Evolutionary conservation across 2,888 invertebrate species (phyloP), one percentile per base, ranked within the genome.

Genomic region (Parnassius mnemosyne): DNA sequence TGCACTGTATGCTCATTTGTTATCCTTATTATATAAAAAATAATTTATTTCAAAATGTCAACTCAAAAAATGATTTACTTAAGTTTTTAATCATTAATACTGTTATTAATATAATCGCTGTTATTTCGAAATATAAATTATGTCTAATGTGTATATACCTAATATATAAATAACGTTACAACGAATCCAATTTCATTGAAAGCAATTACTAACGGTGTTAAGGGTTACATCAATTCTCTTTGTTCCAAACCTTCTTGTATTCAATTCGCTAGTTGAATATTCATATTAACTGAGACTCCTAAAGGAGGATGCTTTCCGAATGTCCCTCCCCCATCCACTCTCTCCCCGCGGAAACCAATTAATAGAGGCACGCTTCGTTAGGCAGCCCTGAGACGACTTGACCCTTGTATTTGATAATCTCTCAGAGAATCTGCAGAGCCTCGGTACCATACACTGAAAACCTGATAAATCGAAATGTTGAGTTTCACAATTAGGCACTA

Each of bases 301-400:
- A 66, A 68, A 74, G 73, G 72, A 69, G 69, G 70, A 70, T 68
- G 68, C 69, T 68, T 73, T 69, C 68, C 63, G 63, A 70, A 72
- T 68, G 71, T 70, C 73, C 74, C 69, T 69, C 60, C 65, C 53
- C 64, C 73, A 58, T 64, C 62, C 43, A 44, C 44, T 13, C 25
- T 41, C 41, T 11, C 73, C 70, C 67, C 70, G 69, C 69, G 67
- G 70, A 81, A 83, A 84, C 82, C 85, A 87, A 87, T 87, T 88
- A 87, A 85, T 85, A 80, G 74, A 74, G 80, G 69, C 69, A 75
- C 71, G 85, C 78, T 82, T 86, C 79, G 87, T 86, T 85, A 83
- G 70, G 63, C 79, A 70, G 68, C 69, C 74, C 77, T 72, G 81
- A 79, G 65, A 64, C 66, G 71, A 68, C 70, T 77, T 86, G 87